Base-by-base conservation (phyloP, 2,797 vertebrate species). In the Sebastiscus tertius region DNA sequence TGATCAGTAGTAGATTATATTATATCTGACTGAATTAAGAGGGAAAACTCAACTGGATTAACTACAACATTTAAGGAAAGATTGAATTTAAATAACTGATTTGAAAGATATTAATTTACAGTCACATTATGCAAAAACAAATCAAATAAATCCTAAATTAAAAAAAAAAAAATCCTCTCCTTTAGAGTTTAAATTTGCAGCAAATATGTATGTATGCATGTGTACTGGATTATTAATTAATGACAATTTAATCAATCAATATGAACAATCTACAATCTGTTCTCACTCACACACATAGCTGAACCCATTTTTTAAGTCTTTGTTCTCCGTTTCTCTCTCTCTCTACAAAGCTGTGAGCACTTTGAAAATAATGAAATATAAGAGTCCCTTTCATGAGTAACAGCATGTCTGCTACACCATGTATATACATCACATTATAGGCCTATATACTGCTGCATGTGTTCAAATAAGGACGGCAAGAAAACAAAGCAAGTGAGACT, bases 341-440 rank as follows among this genome's bases (percentile, higher is more conserved):
- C 16, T 7, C 39, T 16, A 42, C 1, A 8, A 42, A 34, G 39
- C 46, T 73, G 29, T 24, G n/a, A 46, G 62, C 13, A 33, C 79
- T 70, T 77, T 39, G 11, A 74, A 59, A 78, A 54, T 49, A 71
- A 65, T 64, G 27, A 69, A 39, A 60, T 69, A 16, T 22, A 65
- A 74, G 77, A 84, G 76, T 81, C 72, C 69, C 78, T 54, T 84
- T 80, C 55, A 82, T 90, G 85, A 94, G 92, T 92, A 89, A 92
- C 74, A 93, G 93, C 86, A 85, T 46, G 77, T 79, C 55, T 27
- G 60, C 66, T 60, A 74, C 66, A 74, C 11, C 60, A 59, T 42
- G 39, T 75, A 64, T 81, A 64, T 81, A 42, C 6, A 55, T 76
- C 36, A 18, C 36, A 49, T 36, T 72, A 76, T 3, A 39, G 11